Evolutionary conservation across 2,888 invertebrate genomes (phyloP), one percentile per base, ranked within the genome.

Genomic region (Fragum fragum): DNA sequence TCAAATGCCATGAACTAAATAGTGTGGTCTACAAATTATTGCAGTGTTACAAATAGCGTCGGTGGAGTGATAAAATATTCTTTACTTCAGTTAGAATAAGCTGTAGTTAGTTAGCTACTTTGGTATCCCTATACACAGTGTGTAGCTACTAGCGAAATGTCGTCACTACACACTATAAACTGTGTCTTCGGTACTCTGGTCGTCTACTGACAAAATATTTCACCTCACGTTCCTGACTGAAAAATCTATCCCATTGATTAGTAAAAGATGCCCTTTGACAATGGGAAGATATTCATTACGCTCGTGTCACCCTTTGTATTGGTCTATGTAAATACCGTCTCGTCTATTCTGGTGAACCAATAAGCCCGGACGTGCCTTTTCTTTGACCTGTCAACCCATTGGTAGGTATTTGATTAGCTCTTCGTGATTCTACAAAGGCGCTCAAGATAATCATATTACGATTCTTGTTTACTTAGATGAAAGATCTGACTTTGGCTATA

Each of bases 361-460:
- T 61, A 61, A n/a, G 61, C n/a, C 36, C 28, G 61, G 29, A 61
- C 61, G 61, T 61, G 61, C 29, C 61, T 61, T 32, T 61, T 61
- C 26, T 61, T 61, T 32, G 61, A 32, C 26, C 61, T 61, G 61
- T 61, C 61, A 61, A 29, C 29, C 36, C 18, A 14, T 32, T 32
- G 16, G 61, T 29, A 32, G 32, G 29, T 61, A 61, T 61, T 61
- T 32, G 32, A 61, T 61, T 61, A 61, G 29, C 32, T 32, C 29
- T n/a, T 61, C 61, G 61, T 61, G 61, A 29, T 32, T 61, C 61
- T 32, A 29, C 61, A 61, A 61, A 47, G 18, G 3, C 47, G 14
- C 47, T 14, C 47, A 47, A 47, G 47, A 47, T 47, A 47, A 47
- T 47, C 47, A 47, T 47, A 47, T 47, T 47, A 47, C 47, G 47